Conservation (phyloP, 2,888 invertebrate genomes). For the Graphium colonna region DNA sequence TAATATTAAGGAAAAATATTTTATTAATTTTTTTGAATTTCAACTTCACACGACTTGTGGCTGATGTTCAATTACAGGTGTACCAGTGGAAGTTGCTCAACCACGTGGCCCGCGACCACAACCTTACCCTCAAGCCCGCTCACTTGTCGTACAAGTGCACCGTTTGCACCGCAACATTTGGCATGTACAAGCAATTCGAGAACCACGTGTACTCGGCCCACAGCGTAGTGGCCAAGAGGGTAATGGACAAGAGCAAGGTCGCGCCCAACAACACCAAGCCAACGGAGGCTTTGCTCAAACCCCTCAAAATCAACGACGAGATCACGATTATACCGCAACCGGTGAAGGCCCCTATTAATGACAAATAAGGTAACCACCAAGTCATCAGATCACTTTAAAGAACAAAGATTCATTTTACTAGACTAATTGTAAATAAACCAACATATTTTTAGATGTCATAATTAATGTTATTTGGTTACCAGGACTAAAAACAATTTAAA, state of each 20-base stretch:
- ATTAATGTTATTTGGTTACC: not conserved
- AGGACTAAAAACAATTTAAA: too few species aligned
- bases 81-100: conserved; percentile 96
- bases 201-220: conserved; percentile 96
- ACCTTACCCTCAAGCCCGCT: conserved; percentile 94
- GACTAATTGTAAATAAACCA: not conserved
- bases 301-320: conserved; percentile 92
- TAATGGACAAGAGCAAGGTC: conserved; percentile 59
- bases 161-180: conserved; percentile 95
- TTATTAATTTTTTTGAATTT: too few species aligned
- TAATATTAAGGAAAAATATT: too few species aligned
- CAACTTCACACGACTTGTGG: too few species aligned
- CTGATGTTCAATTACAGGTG: conserved; percentile 87
- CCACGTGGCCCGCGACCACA: conserved; percentile 95
- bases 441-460: not conserved
- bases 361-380: conserved; percentile 42
- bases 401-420: conserved; percentile 1
- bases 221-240: conserved; percentile 91
- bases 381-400: not conserved
- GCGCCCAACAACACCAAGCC: conserved; percentile 39
- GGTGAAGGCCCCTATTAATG: conserved; percentile 54
- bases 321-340: conserved; percentile 94
- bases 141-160: conserved; percentile 97
- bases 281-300: conserved; percentile 79
- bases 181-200: conserved; percentile 97